phyloP scores from a whole-genome alignment of 2,113 vertebrate genomes.

The Rhynchopsitta pachyrhyncha region DNA sequence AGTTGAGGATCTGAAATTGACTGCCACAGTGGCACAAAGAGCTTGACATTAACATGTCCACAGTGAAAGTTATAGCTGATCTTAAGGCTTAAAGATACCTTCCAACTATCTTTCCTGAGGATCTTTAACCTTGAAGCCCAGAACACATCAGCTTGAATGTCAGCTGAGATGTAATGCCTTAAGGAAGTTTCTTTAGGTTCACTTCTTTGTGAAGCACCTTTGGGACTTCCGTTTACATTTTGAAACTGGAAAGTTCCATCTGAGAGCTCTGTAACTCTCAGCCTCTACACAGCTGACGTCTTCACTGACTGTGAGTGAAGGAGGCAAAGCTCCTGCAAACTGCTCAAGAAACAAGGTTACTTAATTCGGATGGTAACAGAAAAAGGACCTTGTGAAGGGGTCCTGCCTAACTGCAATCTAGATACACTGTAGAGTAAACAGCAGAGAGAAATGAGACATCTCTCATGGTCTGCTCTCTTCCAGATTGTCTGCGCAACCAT shows the following conservation, averaged over 20 bases:
- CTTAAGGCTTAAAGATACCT: neutral
- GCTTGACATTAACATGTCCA: neutral
- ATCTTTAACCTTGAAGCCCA: neutral
- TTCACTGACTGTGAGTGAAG: neutral
- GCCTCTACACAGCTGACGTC: neutral
- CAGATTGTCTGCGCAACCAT: constrained; percentile 70
- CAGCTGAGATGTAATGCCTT: neutral
- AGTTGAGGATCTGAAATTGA: neutral
- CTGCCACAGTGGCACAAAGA: neutral
- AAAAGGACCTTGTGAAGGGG: neutral
- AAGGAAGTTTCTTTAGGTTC: neutral
- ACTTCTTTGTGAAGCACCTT: neutral
- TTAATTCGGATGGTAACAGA: neutral
- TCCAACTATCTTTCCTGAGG: neutral
- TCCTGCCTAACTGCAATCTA: neutral
- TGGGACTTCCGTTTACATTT: neutral
- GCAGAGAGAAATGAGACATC: neutral
- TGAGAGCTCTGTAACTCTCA: neutral
- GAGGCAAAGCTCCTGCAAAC: neutral
- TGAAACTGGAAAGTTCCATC: neutral
- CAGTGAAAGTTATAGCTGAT: neutral
- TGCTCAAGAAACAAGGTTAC: neutral
- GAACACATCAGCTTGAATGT: neutral
- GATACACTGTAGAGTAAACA: fast-evolving
- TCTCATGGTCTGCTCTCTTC: neutral